These are phyloP conservation scores for Apodemus speciosus DNA, from an alignment of 2,113 vertebrate species.

Conservation along the genomic window DNA sequence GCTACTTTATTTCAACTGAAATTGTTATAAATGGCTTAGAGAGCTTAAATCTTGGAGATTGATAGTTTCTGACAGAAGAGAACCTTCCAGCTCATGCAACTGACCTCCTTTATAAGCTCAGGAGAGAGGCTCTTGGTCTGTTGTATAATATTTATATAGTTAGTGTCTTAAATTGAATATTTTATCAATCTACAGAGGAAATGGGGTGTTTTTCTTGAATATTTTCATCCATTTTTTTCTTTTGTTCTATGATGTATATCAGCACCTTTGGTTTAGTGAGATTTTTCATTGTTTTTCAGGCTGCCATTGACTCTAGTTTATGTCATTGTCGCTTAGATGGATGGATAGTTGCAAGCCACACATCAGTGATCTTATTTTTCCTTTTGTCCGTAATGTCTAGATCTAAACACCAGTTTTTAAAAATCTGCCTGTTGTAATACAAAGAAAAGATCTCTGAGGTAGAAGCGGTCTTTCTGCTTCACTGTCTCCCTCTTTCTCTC, in stretches of 20 bases:
- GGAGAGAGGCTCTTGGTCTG: conserved; percentile 13
- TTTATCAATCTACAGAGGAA: conserved; percentile 48
- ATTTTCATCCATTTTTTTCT: conserved; percentile 24
- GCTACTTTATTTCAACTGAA: conserved; percentile 54
- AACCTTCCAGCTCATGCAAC: conserved; percentile 21
- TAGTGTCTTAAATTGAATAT: conserved; percentile 44
- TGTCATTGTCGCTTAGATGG: conserved; percentile 1
- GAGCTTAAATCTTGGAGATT: conserved; percentile 51
- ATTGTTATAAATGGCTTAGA: background rate
- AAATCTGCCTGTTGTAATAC: conserved; percentile 5
- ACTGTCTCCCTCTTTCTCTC: conserved; percentile 20
- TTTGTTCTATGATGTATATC: conserved; percentile 53
- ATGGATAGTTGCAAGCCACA: background rate
- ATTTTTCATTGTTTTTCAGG: background rate
- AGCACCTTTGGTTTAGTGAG: conserved; percentile 53
- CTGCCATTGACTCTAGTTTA: conserved; percentile 64
- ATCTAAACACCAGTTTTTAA: background rate
- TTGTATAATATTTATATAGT: conserved; percentile 30
- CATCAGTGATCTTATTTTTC: background rate
- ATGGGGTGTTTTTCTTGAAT: conserved; percentile 23
- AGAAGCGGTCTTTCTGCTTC: conserved; percentile 63
- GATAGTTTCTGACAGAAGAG: conserved; percentile 49
- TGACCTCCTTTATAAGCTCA: conserved; percentile 57
- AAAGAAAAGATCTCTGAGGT: conserved; percentile 63
- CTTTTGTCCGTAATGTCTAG: background rate